Evolutionary conservation across 2,797 vertebrate species (phyloP).

Genomic region (Sebastes baramenuke): DNA sequence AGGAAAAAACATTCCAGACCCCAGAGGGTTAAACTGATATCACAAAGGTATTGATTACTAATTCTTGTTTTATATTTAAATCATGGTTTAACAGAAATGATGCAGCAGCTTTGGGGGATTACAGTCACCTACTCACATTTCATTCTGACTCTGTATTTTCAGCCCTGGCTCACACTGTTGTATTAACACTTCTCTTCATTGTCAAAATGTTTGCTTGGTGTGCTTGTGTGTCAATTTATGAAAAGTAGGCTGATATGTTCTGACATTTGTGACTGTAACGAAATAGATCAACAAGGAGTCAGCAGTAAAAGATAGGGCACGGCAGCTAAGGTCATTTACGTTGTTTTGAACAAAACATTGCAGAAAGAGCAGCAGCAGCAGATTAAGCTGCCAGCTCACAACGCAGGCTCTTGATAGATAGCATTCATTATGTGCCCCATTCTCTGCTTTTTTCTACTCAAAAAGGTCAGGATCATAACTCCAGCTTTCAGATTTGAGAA

Average conservation of each 20-base stretch:
- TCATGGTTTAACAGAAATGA: background rate
- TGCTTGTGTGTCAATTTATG: background rate
- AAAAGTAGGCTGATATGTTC: slow-evolving; percentile 12
- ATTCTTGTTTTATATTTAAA: background rate
- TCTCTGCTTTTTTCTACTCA: slow-evolving; percentile 1
- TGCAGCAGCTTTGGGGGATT: background rate
- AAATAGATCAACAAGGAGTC: slow-evolving; percentile 10
- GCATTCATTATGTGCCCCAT: background rate
- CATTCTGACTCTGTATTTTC: background rate
- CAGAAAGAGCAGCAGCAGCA: background rate
- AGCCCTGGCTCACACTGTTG: background rate
- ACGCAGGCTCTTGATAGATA: slow-evolving; percentile 47
- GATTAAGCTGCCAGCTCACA: slow-evolving; percentile 34
- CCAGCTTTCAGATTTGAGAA: slow-evolving; percentile 29
- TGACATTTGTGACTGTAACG: background rate
- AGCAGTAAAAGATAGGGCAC: slow-evolving; percentile 52
- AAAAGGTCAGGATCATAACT: slow-evolving; percentile 68
- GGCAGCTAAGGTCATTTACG: slow-evolving; percentile 34
- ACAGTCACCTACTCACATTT: background rate
- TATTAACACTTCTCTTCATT: background rate
- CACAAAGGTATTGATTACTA: background rate
- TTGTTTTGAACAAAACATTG: slow-evolving; percentile 59
- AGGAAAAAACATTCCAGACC: no score
- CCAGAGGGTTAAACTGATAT: background rate
- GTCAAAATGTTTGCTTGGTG: slow-evolving; percentile 26